A percentile compares a stretch with the other conserved stretches of the same genome.
These are phyloP conservation scores for Liodrosophila aerea DNA, from an alignment of 2,888 invertebrate species.

Conservation along the genomic window DNA sequence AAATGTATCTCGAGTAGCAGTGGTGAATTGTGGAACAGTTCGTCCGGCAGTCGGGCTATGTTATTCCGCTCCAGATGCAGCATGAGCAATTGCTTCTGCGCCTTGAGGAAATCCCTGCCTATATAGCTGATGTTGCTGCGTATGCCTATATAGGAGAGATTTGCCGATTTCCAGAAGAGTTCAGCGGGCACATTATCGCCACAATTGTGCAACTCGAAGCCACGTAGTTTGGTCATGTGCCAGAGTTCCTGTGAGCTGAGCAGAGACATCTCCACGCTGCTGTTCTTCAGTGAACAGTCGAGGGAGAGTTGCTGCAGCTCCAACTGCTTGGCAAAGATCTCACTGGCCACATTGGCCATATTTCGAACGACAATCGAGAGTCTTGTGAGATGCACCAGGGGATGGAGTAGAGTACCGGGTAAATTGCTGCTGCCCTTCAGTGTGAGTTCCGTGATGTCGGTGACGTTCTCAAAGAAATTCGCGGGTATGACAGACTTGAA, in stretches of 20 bases:
- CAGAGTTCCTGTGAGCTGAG: conserved; percentile 62
- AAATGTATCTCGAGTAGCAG: conserved; percentile 57
- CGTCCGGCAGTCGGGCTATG: conserved; percentile 60
- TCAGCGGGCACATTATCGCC: conserved; percentile 66
- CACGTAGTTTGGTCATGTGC: conserved; percentile 56
- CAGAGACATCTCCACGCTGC: conserved; percentile 63
- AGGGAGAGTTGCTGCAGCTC: conserved; percentile 48
- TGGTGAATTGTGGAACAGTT: conserved; percentile 55
- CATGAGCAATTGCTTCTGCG: conserved; percentile 53
- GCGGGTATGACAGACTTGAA: conserved; percentile 51
- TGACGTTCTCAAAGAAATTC: conserved; percentile 50
- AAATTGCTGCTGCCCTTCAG: conserved; percentile 58
- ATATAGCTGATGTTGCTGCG: conserved; percentile 64
- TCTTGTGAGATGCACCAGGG: conserved; percentile 37
- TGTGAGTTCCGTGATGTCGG: conserved; percentile 46
- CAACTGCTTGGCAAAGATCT: conserved; percentile 59
- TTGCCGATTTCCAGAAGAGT: conserved; percentile 61
- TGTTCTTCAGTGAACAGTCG: conserved; percentile 59
- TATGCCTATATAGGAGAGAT: conserved; percentile 59
- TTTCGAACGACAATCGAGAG: conserved; percentile 58
- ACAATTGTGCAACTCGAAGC: conserved; percentile 58
- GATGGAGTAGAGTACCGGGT: conserved; percentile 52
- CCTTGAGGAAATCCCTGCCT: conserved; percentile 56
- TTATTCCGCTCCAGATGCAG: conserved; percentile 56
- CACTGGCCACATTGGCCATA: conserved; percentile 54